Evolutionary conservation across 2,113 vertebrate species (phyloP).

Genomic region (Balaeniceps rex): DNA sequence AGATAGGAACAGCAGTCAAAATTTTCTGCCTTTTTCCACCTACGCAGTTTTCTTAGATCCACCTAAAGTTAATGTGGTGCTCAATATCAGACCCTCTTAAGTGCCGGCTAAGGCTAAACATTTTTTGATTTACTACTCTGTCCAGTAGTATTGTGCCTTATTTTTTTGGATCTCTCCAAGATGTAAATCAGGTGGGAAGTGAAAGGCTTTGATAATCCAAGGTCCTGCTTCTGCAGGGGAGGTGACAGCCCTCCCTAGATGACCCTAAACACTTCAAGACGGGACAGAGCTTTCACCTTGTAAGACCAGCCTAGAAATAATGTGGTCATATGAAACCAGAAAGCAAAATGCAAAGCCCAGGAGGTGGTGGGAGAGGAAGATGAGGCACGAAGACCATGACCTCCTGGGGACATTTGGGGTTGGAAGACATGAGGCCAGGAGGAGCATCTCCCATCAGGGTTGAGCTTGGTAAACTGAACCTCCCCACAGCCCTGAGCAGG

Average conservation of each 20-base stretch:
- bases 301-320: not conserved
- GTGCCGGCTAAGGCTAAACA: not conserved
- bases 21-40: slow-evolving; percentile 20
- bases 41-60: not conserved
- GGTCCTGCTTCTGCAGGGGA: not conserved
- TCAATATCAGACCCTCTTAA: not conserved
- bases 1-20: slow-evolving; percentile 1
- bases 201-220: not conserved
- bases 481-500: not conserved
- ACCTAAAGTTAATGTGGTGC: slow-evolving; percentile 14
- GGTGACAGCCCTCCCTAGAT: not conserved
- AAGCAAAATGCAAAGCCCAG: not conserved
- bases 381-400: not conserved
- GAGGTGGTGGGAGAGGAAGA: not conserved
- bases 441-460: not conserved
- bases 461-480: not conserved
- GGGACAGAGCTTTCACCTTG: not conserved
- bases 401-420: not conserved
- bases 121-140: not conserved
- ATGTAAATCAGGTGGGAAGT: not conserved
- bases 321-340: rapidly evolving
- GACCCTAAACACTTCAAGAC: not conserved
- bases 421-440: not conserved
- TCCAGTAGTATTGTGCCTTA: not conserved
- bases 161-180: not conserved